Percentiles rank a stretch among this genome's conserved stretches.
phyloP scores from a whole-genome alignment of 2,113 vertebrate species.

The Isurus oxyrinchus region DNA sequence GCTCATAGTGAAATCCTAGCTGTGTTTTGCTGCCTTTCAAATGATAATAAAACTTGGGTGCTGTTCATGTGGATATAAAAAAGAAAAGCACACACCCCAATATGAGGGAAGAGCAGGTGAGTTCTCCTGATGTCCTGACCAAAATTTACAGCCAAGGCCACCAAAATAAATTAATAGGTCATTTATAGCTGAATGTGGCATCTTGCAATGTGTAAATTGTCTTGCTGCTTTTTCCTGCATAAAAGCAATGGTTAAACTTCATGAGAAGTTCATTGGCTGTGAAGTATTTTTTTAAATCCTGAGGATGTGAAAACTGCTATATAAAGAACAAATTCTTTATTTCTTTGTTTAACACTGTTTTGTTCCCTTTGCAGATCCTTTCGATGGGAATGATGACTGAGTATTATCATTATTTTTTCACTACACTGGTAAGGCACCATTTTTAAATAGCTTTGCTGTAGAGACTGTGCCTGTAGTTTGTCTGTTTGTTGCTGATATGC shows the following conservation, averaged over 20 bases:
- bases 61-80: background rate
- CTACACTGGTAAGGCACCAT: slow-evolving; percentile 79
- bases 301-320: background rate
- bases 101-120: background rate
- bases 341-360: slow-evolving; percentile 41
- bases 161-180: background rate
- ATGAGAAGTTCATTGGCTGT: background rate
- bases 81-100: too few species aligned
- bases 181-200: background rate
- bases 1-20: background rate
- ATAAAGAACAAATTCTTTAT: background rate
- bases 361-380: slow-evolving; percentile 64
- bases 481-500: background rate
- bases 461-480: background rate
- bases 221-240: background rate
- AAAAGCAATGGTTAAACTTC: background rate
- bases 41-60: background rate
- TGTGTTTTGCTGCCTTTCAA: background rate
- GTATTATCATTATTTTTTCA: slow-evolving; percentile 98
- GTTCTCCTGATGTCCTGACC: too few species aligned
- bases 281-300: background rate
- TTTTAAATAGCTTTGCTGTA: background rate
- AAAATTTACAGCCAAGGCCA: background rate
- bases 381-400: slow-evolving; percentile 99
- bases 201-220: background rate